Base-by-base conservation (phyloP, 2,888 invertebrate genomes). In the Caenorhabditis sp. region DNA sequence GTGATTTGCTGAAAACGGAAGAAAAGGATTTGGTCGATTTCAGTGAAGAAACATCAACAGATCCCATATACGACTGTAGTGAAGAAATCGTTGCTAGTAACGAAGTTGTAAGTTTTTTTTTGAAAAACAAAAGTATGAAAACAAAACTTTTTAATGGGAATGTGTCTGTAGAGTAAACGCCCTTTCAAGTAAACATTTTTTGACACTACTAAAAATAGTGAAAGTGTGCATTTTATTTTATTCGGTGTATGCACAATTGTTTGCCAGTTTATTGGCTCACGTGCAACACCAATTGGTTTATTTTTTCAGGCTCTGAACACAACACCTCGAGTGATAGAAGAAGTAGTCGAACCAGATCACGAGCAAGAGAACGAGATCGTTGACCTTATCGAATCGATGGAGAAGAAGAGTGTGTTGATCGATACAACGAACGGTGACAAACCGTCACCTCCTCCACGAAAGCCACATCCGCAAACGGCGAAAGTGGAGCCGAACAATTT, bases 401-500 rank as follows among this genome's bases (percentile, higher is more conserved):
- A 43, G 51, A 51, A 51, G 51, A 51, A 19, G 12, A 3, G 21
- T 5, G 23, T 23, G 3, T 23, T 23, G 21, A 19, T 6, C 51
- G 21, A 23, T 8, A 23, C 51, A 51, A 51, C 23, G 21, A 51
- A 23, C 51, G 23, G 21, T 19, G 51, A 51, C 43, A 51, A 19
- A 36, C 57, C 57, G 19, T n/a, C 19, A 10, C 36, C 57, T 2
- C 57, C 57, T 10, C 57, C 57, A 58, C 2, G 57, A 21, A 58
- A 36, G 36, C 10, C 4, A n/a, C 57, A 58, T 36, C 55, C 24
- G 26, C 57, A 58, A 58, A 26, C 55, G 1, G 55, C 55, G 8
- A 55, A 55, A 55, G 55, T 55, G 24, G 26, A 12, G 17, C 55
- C 55, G 26, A 55, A 53, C 53, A 53, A 53, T 23, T 21, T 53